These are phyloP conservation scores for Eutrigla gurnardus DNA, from an alignment of 2,797 vertebrate species.

Conservation along the genomic window DNA sequence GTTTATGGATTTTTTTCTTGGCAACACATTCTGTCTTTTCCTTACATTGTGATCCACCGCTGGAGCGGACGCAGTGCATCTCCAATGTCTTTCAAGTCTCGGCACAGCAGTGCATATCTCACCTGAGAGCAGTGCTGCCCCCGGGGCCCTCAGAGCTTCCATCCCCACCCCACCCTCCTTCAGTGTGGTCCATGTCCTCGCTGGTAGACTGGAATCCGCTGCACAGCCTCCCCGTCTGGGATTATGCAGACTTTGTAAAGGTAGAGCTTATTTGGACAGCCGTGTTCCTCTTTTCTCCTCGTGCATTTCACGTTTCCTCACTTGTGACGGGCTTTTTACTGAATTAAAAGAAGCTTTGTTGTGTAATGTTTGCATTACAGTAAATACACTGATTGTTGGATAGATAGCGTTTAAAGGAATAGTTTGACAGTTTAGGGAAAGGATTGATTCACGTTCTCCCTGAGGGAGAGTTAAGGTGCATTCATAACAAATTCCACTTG, in stretches of 20 bases:
- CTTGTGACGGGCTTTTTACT: conserved; percentile 2
- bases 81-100: conserved; percentile 67
- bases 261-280: neutral
- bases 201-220: conserved; percentile 12
- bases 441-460: no score
- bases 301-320: conserved; percentile 7
- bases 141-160: conserved; percentile 36
- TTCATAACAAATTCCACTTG: no score
- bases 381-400: neutral
- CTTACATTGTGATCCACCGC: conserved; percentile 1
- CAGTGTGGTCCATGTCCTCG: conserved; percentile 44
- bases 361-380: neutral
- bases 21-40: conserved; percentile 7
- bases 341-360: neutral
- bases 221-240: conserved; percentile 13
- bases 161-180: conserved; percentile 25
- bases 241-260: conserved; percentile 4
- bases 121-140: conserved; percentile 60
- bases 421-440: neutral
- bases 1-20: conserved; percentile 22
- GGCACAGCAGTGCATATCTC: conserved; percentile 68
- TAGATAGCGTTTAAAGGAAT: neutral
- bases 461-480: no score
- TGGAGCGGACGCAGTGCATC: conserved; percentile 33
- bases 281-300: neutral